phyloP scores from a whole-genome alignment of 2,888 invertebrate genomes.

The Plemyria rubiginata region DNA sequence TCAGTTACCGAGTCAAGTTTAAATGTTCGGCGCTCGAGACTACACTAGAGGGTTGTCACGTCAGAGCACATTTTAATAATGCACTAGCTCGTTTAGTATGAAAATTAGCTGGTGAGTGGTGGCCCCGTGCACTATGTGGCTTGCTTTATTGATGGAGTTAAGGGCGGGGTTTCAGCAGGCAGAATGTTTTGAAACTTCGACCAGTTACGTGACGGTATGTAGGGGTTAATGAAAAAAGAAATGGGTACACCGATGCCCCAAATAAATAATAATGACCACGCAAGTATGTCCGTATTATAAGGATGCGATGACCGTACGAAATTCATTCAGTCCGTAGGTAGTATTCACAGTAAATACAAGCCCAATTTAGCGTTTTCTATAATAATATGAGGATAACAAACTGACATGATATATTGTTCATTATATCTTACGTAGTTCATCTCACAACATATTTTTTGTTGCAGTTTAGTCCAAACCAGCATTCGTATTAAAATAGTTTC shows the following conservation, averaged over 20 bases:
- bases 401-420: no score
- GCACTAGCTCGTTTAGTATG: constrained; percentile 82
- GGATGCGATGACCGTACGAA: constrained; percentile 11
- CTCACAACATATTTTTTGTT: background rate
- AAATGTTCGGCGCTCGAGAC: constrained; percentile 61
- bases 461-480: no score
- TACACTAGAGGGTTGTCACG: constrained; percentile 70
- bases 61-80: constrained; percentile 80
- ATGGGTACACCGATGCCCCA: constrained; percentile 11
- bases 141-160: constrained; percentile 70
- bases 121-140: constrained; percentile 55
- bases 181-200: constrained; percentile 11
- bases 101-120: constrained; percentile 76
- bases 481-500: background rate
- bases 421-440: no score
- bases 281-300: constrained; percentile 11
- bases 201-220: constrained; percentile 25
- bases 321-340: background rate
- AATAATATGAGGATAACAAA: no score
- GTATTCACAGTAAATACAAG: background rate
- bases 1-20: constrained; percentile 69
- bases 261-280: constrained; percentile 24
- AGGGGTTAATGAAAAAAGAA: constrained; percentile 22
- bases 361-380: no score
- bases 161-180: constrained; percentile 19